phyloP scores from a whole-genome alignment of 2,797 vertebrate species.

The Myotis findleyi region DNA sequence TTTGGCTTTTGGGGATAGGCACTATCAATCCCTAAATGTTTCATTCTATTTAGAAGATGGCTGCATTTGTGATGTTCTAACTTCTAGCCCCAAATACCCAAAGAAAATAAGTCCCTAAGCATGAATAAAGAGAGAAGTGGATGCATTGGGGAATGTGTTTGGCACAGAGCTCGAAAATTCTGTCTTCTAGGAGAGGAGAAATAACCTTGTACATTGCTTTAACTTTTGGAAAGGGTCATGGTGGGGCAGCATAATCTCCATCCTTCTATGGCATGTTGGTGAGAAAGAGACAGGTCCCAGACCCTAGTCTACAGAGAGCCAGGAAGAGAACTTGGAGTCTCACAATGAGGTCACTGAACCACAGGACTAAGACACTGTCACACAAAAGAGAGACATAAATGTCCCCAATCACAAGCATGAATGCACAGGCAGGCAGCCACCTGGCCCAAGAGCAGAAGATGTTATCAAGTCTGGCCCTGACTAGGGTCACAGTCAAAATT shows the following conservation, averaged over 20 bases:
- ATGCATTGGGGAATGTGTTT: background rate
- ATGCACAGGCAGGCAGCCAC: background rate
- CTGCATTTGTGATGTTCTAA: background rate
- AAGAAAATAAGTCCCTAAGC: constrained; percentile 54
- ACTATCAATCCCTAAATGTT: constrained; percentile 18
- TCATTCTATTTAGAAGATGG: constrained; percentile 47
- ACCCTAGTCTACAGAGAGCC: background rate
- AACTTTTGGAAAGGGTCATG: background rate
- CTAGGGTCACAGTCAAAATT: background rate
- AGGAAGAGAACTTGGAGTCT: background rate
- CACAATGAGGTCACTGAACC: background rate
- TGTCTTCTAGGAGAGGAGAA: constrained; percentile 18
- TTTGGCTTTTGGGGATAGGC: constrained; percentile 28
- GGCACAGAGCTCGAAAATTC: constrained; percentile 24
- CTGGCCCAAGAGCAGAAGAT: background rate
- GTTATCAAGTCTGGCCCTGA: background rate
- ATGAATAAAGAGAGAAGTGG: constrained; percentile 28
- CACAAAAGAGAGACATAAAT: background rate
- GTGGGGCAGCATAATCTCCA: background rate
- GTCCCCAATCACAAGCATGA: background rate
- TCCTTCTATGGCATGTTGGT: background rate
- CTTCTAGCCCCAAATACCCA: background rate
- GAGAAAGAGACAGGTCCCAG: background rate
- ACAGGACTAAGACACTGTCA: background rate
- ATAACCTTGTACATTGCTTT: constrained; percentile 24